Conservation (phyloP, 2,113 vertebrate genomes). For the Apaloderma vittatum region DNA sequence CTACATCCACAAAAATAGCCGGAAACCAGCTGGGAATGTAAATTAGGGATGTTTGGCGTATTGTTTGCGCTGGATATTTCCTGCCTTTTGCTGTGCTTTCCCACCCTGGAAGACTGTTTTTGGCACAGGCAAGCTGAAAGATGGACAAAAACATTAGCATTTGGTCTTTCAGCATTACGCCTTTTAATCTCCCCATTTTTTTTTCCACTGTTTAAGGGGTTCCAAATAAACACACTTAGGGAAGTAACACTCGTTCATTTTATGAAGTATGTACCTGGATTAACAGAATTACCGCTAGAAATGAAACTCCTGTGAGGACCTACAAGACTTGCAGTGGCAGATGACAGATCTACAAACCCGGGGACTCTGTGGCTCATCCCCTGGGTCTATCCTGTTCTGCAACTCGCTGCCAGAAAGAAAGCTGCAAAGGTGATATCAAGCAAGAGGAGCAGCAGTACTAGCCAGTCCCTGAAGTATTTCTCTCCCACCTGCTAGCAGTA, state of each 20-base stretch:
- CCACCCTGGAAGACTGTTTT: neutral
- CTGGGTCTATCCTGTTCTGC: neutral
- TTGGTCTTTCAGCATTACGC: neutral
- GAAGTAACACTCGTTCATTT: neutral
- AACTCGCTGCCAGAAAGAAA: neutral
- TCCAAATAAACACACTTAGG: neutral
- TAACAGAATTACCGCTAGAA: neutral
- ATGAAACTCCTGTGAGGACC: neutral
- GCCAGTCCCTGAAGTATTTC: neutral
- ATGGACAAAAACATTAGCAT: neutral
- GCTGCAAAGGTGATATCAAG: neutral
- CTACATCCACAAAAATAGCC: conserved; percentile 1
- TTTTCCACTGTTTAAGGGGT: no score
- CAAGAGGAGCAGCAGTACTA: neutral
- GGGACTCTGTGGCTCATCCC: neutral
- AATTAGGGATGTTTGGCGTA: neutral
- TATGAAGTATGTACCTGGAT: neutral
- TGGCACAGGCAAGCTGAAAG: neutral
- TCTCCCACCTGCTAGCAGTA: neutral
- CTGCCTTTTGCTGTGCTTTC: conserved; percentile 46
- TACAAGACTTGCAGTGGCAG: fast-evolving
- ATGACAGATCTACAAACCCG: fast-evolving
- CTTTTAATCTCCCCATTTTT: neutral
- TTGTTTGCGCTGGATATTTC: conserved; percentile 40
- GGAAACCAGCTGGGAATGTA: conserved; percentile 53